These are phyloP conservation scores for Hafferia zeledoni DNA, from an alignment of 2,797 vertebrate genomes.

Conservation along the genomic window DNA sequence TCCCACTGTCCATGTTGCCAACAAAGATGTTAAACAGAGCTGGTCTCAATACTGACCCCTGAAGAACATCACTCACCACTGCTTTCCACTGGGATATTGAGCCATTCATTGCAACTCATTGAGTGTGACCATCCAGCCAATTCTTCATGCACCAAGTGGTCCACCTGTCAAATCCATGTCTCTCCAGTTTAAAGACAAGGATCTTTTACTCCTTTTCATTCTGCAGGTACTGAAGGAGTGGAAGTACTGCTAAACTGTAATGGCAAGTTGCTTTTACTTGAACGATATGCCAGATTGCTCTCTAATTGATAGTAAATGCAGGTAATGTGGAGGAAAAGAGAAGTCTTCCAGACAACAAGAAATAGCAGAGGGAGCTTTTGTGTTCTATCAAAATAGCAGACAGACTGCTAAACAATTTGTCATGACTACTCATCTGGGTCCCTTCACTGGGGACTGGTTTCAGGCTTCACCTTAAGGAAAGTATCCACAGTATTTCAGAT, in stretches of 20 bases:
- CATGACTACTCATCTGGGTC: not conserved
- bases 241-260: not conserved
- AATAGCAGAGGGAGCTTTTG: not conserved
- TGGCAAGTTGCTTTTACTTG: not conserved
- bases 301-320: not conserved
- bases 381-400: not conserved
- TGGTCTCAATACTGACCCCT: not conserved
- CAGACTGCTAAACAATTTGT: not conserved
- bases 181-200: not conserved
- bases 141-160: not conserved
- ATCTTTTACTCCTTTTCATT: not conserved
- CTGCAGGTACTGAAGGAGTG: not conserved
- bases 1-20: not conserved
- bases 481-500: not conserved
- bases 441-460: not conserved
- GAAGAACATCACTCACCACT: not conserved
- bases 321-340: not conserved
- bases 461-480: not conserved
- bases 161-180: not conserved
- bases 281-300: not conserved
- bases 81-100: accelerated
- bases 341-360: not conserved
- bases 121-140: not conserved
- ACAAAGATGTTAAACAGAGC: not conserved
- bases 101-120: not conserved